Evolutionary conservation across 2,797 vertebrate species (phyloP).

Genomic region (Alauda arvensis): DNA sequence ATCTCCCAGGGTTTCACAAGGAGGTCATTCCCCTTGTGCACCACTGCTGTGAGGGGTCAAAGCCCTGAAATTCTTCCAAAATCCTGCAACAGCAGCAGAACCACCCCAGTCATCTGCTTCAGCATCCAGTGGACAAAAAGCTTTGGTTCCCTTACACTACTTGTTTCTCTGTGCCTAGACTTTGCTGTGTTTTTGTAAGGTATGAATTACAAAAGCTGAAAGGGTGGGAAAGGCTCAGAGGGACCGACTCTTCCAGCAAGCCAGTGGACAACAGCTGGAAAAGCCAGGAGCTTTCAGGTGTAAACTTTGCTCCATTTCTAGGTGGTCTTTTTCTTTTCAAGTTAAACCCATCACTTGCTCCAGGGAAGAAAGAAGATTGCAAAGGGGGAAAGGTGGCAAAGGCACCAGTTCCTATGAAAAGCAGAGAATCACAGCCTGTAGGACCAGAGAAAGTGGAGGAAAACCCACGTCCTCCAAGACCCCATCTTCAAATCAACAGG

Average conservation of each 20-base stretch:
- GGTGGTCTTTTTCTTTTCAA: background rate
- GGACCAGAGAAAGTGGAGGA: background rate
- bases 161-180: fast-evolving
- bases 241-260: background rate
- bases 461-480: fast-evolving
- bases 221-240: background rate
- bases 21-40: background rate
- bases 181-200: background rate
- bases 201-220: background rate
- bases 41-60: no score
- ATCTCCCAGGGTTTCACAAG: fast-evolving
- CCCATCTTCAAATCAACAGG: background rate
- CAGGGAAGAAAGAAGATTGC: background rate
- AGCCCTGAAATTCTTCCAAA: background rate
- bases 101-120: background rate
- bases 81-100: background rate
- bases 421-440: background rate
- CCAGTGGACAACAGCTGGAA: fast-evolving
- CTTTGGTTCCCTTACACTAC: background rate
- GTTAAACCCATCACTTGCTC: background rate
- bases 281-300: background rate
- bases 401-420: background rate
- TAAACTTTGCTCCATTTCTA: background rate
- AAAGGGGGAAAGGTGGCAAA: background rate
- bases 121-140: background rate